Base-by-base conservation (phyloP, 2,888 invertebrate species). In the Heliconius sara region DNA sequence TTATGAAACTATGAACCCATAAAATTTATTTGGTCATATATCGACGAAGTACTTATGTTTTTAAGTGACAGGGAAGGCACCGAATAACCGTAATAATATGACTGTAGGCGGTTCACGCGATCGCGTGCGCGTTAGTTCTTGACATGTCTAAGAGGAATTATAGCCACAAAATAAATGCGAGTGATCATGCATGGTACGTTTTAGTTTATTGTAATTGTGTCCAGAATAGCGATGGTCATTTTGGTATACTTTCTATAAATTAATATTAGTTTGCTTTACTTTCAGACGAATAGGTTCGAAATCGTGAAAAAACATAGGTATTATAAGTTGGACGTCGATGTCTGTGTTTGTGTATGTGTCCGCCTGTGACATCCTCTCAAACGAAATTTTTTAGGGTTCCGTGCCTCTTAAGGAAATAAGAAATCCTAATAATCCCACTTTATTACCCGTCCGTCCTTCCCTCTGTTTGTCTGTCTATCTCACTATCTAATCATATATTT, bases 61-160 rank as follows among this genome's bases (percentile, higher is more conserved):
- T 30, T 67, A 76, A 76, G 76, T 76, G 76, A 68, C 67, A 63
- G 63, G 10, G 60, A 27, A 47, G 75, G 75, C 70, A 75, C 70
- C 81, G 43, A 75, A 47, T 77, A 74, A 75, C 79, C 66, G 74
- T 71, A 79, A 75, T 79, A 76, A 79, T 66, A 65, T 47, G 66
- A 60, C 66, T 47, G 76, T 27, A 52, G 39, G 75, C 63, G 63
- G 60, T 71, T 43, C 82, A 83, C 77, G 81, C 80, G 78, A 83
- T 83, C 83, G 83, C 83, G 79, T 83, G 81, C 13, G 30, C 57
- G 67, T 75, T 74, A 34, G 43, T 67, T 47, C 79, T 79, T 70
- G 72, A 82, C 78, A 77, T 73, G 43, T 57, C 66, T 57, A 65
- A 68, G 75, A 47, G 71, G 73, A 65, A 66, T 79, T 77, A 78